Percentiles rank a stretch among this genome's conserved stretches.
Evolutionary conservation across 2,888 invertebrate species (phyloP).

Genomic region (Ophion slaviceki): DNA sequence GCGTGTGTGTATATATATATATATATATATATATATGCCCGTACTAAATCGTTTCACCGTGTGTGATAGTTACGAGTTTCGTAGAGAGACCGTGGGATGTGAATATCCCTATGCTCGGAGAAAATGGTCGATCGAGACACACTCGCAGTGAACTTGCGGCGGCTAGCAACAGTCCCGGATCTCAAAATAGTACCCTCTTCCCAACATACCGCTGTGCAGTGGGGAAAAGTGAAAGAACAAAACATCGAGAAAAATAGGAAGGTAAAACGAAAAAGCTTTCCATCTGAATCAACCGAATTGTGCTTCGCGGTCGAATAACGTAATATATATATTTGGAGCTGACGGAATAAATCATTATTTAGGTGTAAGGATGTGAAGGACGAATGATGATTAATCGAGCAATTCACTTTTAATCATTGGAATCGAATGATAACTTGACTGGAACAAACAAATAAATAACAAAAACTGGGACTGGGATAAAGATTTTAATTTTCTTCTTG

Average conservation of each 20-base stretch:
- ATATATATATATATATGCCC: neutral
- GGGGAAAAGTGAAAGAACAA: slow-evolving; percentile 5
- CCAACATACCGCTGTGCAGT: neutral
- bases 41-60: neutral
- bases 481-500: too few relatives aligned
- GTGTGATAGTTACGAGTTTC: neutral
- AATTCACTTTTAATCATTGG: too few relatives aligned
- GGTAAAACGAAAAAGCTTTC: neutral
- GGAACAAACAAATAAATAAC: too few relatives aligned
- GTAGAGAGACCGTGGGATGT: neutral
- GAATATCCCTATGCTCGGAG: slow-evolving; percentile 1
- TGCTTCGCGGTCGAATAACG: too few relatives aligned
- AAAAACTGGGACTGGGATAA: too few relatives aligned
- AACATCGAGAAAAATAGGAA: slow-evolving; percentile 8
- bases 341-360: too few relatives aligned
- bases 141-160: slow-evolving; percentile 40
- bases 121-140: slow-evolving; percentile 35
- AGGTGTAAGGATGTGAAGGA: too few relatives aligned
- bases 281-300: too few relatives aligned
- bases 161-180: slow-evolving; percentile 46
- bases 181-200: slow-evolving; percentile 55
- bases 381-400: too few relatives aligned
- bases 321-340: too few relatives aligned
- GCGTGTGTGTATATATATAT: neutral
- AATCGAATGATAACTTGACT: too few relatives aligned